Evolutionary conservation across 1,140 invertebrate species (phyloP), one percentile per base, ranked within the genome.

Genomic region (Trichonephila inaurata): DNA sequence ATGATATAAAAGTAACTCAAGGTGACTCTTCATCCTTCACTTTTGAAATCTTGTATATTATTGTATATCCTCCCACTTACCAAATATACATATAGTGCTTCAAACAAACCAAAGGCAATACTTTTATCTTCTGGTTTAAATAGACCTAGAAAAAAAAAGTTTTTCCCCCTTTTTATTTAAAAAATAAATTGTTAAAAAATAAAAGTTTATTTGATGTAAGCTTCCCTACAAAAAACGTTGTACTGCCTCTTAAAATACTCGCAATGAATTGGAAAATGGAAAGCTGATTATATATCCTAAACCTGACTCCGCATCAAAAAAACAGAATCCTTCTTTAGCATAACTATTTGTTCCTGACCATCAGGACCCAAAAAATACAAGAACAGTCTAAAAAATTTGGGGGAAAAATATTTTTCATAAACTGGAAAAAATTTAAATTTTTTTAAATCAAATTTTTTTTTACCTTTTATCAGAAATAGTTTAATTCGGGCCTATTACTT

Each of bases 91-190:
- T 16, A 94, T 81, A 51, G 89, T 7, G 94, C 60, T 81, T 92
- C 91, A 19, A 86, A 69, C 7, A 40, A n/a, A 6, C 94, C 94
- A 10, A 94, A 40, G 16, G 94, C 91, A 3, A 94, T 33, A 51
- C 94, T 94, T 94, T 94, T 94, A 89, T 94, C 94, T 66, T 61
- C 62, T 5, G 91, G 82, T 2, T 82, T 24, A 21, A n/a, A 94
- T 66, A 44, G 51, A 94, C 28, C 94, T 91, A 51, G 33, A 81
- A 92, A 21, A 14, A 85, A 64, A 60, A 21, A 10, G 12, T 18
- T 0, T 8, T 51, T 51, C 7, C 28, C 40, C 5, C n/a, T n/a
- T 77, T 33, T 10, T 14, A 40, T 33, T 44, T 33, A 44, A 16
- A 16, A 44, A 81, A 16, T 33, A 7, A 4, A 28, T 28, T 33